Evolutionary conservation across 2,888 invertebrate genomes (phyloP), one percentile per base, ranked within the genome.

Genomic region (Hypena proboscidalis): DNA sequence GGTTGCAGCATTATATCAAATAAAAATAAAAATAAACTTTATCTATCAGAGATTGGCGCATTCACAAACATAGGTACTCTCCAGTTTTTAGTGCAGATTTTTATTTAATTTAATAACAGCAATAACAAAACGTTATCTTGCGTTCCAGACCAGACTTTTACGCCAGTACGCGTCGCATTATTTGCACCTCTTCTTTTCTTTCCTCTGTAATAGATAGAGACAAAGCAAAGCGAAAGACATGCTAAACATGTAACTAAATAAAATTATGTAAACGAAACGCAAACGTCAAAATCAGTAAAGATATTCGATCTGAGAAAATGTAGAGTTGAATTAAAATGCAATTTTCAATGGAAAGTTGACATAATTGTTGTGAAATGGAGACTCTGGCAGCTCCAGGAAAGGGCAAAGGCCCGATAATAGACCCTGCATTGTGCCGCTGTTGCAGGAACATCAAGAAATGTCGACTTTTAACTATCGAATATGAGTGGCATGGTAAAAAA

Each of bases 371-470:
- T 37, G 39, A 52, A 61, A 80, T 80, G 80, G 70, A 74, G 40
- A 46, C 47, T 30, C 22, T 58, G 11, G 31, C 30, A n/a, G 51
- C 26, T 13, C 36, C 61, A 8, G 59, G 40, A 6, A 77, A 69
- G 25, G 66, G 42, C 49, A 85, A 83, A 60, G 86, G 85, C 5
- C 86, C 88, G 5, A 63, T 86, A 9, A 66, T 88, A 42, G 79
- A 90, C 40, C 85, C 86, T 0, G 90, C 80, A 1, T 54, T 89
- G 13, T 90, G 90, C 44, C 79, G 90, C 6, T 88, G 88, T 31
- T 90, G 90, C 47, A 79, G 85, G 23, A 81, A 83, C 10, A 86
- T 87, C 15, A 90, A 89, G 65, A 88, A 86, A 79, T 90, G 90
- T 49, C 76, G 90, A 9, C 59, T 90, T 44, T 50, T 90, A 20